phyloP scores from a whole-genome alignment of 2,113 vertebrate species.

The Megaleporinus macrocephalus region DNA sequence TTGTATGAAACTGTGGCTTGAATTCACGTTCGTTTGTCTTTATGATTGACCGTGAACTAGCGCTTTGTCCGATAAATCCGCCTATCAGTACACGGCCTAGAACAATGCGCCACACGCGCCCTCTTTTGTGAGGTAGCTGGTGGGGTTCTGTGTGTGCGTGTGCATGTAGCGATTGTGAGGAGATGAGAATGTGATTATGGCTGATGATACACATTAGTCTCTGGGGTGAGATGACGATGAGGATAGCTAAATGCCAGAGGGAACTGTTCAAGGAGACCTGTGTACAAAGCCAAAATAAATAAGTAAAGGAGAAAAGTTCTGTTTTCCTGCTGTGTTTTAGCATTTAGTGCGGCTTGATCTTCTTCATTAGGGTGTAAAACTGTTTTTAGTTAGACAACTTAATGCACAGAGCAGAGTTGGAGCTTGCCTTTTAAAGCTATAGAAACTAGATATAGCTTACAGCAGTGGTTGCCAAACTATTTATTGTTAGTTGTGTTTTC shows the following conservation, averaged over 20 bases:
- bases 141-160: not conserved
- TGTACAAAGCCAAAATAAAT: not conserved
- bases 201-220: slow-evolving; percentile 28
- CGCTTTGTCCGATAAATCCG: slow-evolving; percentile 19
- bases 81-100: slow-evolving; percentile 16
- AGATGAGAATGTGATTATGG: slow-evolving; percentile 29
- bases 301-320: no score
- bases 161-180: not conserved
- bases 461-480: no score
- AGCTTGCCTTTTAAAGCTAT: no score
- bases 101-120: slow-evolving; percentile 34
- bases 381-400: no score
- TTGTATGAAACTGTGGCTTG: slow-evolving; percentile 12
- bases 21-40: slow-evolving; percentile 37
- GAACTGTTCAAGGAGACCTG: slow-evolving; percentile 2
- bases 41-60: slow-evolving; percentile 28
- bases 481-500: no score
- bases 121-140: slow-evolving; percentile 23
- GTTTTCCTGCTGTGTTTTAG: no score
- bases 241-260: slow-evolving; percentile 2
- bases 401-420: no score
- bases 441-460: no score
- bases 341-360: no score
- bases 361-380: no score
- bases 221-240: slow-evolving; percentile 32